A percentile compares a stretch with the other conserved stretches of the same genome.
Evolutionary conservation across 1,140 invertebrate species (phyloP).

Genomic region (Atopsyche davidsoni): DNA sequence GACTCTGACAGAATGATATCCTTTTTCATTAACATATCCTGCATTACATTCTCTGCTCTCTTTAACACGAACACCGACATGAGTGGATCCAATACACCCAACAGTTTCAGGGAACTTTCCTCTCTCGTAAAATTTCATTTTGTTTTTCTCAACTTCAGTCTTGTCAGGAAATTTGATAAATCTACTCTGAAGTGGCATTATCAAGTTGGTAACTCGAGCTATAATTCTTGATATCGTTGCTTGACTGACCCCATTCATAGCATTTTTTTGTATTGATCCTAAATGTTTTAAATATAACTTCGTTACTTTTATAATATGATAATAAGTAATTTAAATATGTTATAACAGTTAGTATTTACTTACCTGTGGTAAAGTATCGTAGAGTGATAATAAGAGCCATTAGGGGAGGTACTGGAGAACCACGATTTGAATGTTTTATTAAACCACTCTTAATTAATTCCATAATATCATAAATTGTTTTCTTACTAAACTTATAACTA

Average conservation of each 20-base stretch:
- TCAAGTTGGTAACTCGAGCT: conserved; percentile 23
- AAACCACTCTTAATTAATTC: conserved; percentile 25
- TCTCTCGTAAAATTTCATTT: conserved; percentile 23
- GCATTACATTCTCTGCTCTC: conserved; percentile 23
- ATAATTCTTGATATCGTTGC: conserved; percentile 25
- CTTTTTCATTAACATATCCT: conserved; percentile 27
- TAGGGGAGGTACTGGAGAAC: conserved; percentile 22
- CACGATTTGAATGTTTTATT: conserved; percentile 23
- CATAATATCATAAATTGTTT: conserved; percentile 25
- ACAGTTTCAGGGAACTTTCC: conserved; percentile 25
- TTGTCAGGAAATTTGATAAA: conserved; percentile 24
- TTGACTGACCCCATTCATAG: conserved; percentile 26
- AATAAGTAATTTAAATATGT: not conserved
- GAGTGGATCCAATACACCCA: conserved; percentile 25
- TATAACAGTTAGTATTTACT: not conserved
- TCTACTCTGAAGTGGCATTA: conserved; percentile 17
- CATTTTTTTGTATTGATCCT: conserved; percentile 26
- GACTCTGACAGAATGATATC: conserved; percentile 26
- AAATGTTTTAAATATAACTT: no score
- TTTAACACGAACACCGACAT: conserved; percentile 25
- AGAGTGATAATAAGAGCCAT: conserved; percentile 24
- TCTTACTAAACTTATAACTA: conserved; percentile 26
- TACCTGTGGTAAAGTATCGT: conserved; percentile 25
- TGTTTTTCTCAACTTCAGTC: conserved; percentile 16
- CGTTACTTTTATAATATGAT: not conserved